Conservation (phyloP, 2,888 invertebrate genomes). For the Leptinotarsa tumamoca region DNA sequence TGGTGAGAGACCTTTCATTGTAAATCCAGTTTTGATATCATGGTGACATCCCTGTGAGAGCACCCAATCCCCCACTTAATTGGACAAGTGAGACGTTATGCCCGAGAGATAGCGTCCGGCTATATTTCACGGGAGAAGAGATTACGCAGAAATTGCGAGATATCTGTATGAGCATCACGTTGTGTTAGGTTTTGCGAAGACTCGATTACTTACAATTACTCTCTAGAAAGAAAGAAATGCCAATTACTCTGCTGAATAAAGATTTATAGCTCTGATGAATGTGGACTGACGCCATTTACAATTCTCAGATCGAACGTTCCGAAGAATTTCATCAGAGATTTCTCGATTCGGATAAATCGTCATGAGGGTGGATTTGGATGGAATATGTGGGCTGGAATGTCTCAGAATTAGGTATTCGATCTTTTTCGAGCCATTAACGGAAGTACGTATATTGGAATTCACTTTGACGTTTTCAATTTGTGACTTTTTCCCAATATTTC, state of each 20-base stretch:
- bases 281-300: constrained; percentile 12
- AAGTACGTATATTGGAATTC: too few relatives aligned
- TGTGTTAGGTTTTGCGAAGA: constrained; percentile 27
- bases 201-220: constrained; percentile 35
- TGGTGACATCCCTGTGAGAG: constrained; percentile 6
- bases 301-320: constrained; percentile 8
- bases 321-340: constrained; percentile 6
- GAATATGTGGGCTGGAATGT: neutral
- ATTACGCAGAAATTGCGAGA: constrained; percentile 33
- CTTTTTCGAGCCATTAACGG: neutral
- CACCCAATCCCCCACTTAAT: constrained; percentile 29
- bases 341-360: constrained; percentile 9
- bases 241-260: constrained; percentile 21
- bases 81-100: constrained; percentile 30
- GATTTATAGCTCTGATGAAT: constrained; percentile 21
- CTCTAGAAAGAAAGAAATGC: constrained; percentile 16
- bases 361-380: constrained; percentile 14
- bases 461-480: too few relatives aligned
- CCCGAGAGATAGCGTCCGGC: constrained; percentile 26
- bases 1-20: neutral
- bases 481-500: too few relatives aligned
- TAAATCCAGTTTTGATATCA: constrained; percentile 1
- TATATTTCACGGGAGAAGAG: constrained; percentile 30
- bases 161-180: constrained; percentile 36
- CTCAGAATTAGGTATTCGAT: constrained; percentile 1